Conservation (phyloP, 2,888 invertebrate genomes). For the Zaprionus bogoriensis region DNA sequence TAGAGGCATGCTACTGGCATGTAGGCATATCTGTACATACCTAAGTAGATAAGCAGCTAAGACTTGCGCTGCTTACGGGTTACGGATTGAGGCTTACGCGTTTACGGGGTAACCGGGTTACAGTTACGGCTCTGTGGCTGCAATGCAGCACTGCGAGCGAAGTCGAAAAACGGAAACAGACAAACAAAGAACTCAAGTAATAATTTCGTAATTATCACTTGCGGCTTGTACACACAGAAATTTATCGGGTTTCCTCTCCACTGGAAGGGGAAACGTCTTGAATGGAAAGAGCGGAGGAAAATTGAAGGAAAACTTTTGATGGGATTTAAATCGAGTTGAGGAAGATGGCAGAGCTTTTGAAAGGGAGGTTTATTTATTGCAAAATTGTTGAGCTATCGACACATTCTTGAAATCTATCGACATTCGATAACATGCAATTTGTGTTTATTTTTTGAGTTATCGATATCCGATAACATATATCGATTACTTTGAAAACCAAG, state of each 20-base stretch:
- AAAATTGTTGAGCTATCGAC: too few relatives aligned
- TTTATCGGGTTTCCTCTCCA: too few relatives aligned
- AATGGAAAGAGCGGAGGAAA: background rate
- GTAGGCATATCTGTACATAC: too few relatives aligned
- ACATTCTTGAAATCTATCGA: too few relatives aligned
- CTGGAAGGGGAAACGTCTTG: background rate
- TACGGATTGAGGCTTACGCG: conserved; percentile 5
- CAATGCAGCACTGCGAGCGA: conserved; percentile 5
- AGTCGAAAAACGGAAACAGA: conserved; percentile 14
- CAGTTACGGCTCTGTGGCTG: too few relatives aligned
- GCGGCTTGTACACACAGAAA: conserved; percentile 19
- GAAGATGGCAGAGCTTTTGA: background rate
- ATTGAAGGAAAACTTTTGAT: background rate
- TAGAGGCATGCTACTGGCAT: background rate
- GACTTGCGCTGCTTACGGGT: conserved; percentile 23
- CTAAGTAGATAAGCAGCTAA: conserved; percentile 25
- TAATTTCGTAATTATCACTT: conserved; percentile 51
- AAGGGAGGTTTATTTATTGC: too few relatives aligned
- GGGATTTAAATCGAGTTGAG: background rate
- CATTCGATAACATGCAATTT: too few relatives aligned
- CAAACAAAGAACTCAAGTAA: conserved; percentile 19
- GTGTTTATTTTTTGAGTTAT: too few relatives aligned
- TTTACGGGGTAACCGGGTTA: background rate
- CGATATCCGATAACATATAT: too few relatives aligned
- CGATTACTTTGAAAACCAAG: too few relatives aligned